These are phyloP conservation scores for Drosophila incognita DNA, from an alignment of 2,888 invertebrate genomes.

Conservation along the genomic window DNA sequence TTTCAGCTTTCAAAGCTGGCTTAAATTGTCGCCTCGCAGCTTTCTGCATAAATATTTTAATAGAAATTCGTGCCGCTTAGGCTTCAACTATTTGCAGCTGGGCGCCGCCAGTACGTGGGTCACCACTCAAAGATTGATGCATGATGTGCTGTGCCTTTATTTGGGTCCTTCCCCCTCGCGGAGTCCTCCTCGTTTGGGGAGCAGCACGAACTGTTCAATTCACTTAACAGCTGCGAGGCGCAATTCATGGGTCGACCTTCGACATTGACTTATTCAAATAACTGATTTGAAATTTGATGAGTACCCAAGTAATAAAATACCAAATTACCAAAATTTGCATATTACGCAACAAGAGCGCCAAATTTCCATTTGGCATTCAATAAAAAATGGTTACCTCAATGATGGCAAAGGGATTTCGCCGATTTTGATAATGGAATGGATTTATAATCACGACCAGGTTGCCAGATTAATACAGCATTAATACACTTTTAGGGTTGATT, in stretches of 20 bases:
- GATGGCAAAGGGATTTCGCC: not conserved
- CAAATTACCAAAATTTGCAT: constrained; percentile 58
- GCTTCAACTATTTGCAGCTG: constrained; percentile 76
- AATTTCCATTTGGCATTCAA: constrained; percentile 31
- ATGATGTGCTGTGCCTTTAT: constrained; percentile 22
- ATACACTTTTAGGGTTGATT: not conserved
- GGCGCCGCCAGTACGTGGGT: constrained; percentile 25
- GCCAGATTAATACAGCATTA: not conserved
- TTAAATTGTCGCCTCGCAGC: constrained; percentile 60
- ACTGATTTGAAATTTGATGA: constrained; percentile 73
- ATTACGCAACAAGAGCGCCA: constrained; percentile 10
- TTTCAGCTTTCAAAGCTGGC: constrained; percentile 38
- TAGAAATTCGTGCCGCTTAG: constrained; percentile 73
- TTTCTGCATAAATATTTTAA: constrained; percentile 79
- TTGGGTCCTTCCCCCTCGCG: constrained; percentile 7
- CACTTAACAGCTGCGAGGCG: constrained; percentile 23
- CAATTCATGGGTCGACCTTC: constrained; percentile 19
- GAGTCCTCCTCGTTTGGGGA: not conserved
- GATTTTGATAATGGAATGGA: not conserved
- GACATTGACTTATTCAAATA: constrained; percentile 73
- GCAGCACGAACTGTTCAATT: constrained; percentile 11
- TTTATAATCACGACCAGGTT: constrained; percentile 2
- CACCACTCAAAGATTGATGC: constrained; percentile 59
- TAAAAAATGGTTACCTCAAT: constrained; percentile 19
- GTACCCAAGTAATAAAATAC: constrained; percentile 54